These are phyloP conservation scores for Fulmarus glacialis DNA, from an alignment of 2,113 vertebrate genomes.

Conservation along the genomic window DNA sequence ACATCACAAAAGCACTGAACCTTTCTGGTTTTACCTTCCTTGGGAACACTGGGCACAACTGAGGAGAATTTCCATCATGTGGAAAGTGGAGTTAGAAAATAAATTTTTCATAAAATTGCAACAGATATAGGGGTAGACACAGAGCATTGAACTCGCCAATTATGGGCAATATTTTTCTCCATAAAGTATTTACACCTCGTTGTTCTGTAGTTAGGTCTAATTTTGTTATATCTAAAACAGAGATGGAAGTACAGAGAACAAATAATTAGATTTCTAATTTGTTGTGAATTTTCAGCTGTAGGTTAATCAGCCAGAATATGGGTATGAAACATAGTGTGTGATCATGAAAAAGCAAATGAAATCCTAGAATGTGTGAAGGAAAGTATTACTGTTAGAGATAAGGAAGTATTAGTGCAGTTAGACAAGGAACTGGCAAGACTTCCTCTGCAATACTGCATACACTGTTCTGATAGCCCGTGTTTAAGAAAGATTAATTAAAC, in stretches of 20 bases:
- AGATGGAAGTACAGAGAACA: not conserved
- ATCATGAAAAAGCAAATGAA: not conserved
- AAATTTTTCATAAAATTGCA: not conserved
- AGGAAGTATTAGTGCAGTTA: slow-evolving; percentile 6
- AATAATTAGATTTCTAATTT: not conserved
- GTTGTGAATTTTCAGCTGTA: not conserved
- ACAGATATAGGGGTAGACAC: not conserved
- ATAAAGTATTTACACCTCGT: not conserved
- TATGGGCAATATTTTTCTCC: not conserved
- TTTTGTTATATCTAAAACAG: not conserved
- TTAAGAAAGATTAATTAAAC: slow-evolving; percentile 62
- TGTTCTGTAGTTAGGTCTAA: not conserved
- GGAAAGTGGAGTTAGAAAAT: not conserved
- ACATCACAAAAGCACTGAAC: not conserved
- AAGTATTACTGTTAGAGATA: not conserved
- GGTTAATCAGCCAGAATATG: not conserved
- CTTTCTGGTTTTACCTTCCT: not conserved
- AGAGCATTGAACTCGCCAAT: not conserved
- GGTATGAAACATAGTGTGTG: not conserved
- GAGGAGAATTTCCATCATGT: not conserved
- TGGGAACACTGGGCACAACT: not conserved
- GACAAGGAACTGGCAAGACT: not conserved
- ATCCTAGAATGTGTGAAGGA: not conserved
- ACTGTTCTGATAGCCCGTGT: not conserved
- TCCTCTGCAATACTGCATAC: not conserved